Percentiles rank a stretch among this genome's conserved stretches.
Conservation (phyloP, 2,797 vertebrate species). For the Paedocypris micromegethes region DNA sequence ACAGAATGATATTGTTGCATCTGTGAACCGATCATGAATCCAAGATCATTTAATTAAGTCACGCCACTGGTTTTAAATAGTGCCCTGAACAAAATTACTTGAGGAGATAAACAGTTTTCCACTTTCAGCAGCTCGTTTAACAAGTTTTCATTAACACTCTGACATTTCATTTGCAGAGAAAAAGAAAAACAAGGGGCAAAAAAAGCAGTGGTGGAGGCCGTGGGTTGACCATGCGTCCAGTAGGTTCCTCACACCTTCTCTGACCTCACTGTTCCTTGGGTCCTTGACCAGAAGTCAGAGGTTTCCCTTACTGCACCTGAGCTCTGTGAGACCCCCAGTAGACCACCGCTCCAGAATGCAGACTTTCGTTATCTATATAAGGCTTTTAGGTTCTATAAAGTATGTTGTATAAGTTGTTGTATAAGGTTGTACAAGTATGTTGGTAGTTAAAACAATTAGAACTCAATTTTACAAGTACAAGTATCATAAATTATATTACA, state of each 20-base stretch:
- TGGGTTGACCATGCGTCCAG: slow-evolving; percentile 99
- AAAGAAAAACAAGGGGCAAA: slow-evolving; percentile 99
- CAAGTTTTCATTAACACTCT: slow-evolving; percentile 77
- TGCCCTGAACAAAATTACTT: no score
- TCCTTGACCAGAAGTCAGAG: slow-evolving; percentile 97
- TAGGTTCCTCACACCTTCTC: slow-evolving; percentile 95
- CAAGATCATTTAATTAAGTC: no score
- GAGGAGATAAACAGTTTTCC: background rate
- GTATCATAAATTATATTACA: no score
- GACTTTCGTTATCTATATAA: slow-evolving; percentile 72
- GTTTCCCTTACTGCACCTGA: slow-evolving; percentile 69
- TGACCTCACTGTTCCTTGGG: slow-evolving; percentile 89
- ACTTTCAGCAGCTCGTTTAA: slow-evolving; percentile 13
- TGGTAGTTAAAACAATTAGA: background rate
- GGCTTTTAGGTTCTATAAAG: slow-evolving; percentile 45
- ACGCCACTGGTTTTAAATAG: no score
- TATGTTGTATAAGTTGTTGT: no score
- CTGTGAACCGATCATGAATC: no score
- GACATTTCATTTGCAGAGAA: slow-evolving; percentile 97
- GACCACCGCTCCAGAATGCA: slow-evolving; percentile 55
- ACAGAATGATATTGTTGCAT: no score
- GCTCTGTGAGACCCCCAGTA: slow-evolving; percentile 60
- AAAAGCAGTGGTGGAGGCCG: slow-evolving; percentile 99
- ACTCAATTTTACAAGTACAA: no score
- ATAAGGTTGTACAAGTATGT: no score